Evolutionary conservation across 2,888 invertebrate genomes (phyloP).

Genomic region (Chrysolina americana): DNA sequence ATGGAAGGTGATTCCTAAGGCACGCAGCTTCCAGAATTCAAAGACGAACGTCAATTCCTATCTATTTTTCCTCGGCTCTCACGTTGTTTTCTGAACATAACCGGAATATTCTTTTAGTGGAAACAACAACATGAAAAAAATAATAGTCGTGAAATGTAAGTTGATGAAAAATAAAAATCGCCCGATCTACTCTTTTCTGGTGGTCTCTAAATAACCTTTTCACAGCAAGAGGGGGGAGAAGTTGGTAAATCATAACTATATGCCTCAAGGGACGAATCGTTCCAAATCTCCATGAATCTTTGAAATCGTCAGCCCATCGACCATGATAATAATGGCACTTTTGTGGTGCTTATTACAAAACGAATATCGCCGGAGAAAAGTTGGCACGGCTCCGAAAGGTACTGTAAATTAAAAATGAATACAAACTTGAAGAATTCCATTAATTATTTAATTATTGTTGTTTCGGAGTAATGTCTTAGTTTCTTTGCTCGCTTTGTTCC

Average conservation of each 20-base stretch:
- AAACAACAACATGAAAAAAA: too few species aligned
- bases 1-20: too few species aligned
- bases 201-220: too few species aligned
- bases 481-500: conserved; percentile 57
- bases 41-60: neutral
- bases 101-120: too few species aligned
- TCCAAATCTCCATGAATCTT: neutral
- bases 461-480: conserved; percentile 60
- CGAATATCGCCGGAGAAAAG: conserved; percentile 44
- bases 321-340: conserved; percentile 46
- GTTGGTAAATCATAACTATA: neutral
- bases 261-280: neutral
- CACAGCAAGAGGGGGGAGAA: neutral
- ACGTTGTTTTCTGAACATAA: too few species aligned
- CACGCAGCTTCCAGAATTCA: too few species aligned
- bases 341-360: conserved; percentile 61
- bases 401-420: conserved; percentile 66
- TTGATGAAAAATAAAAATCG: too few species aligned
- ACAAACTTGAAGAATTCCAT: conserved; percentile 66
- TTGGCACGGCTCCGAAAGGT: conserved; percentile 60
- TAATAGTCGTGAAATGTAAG: too few species aligned
- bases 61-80: too few species aligned
- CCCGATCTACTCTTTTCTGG: too few species aligned
- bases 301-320: conserved; percentile 9
- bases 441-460: conserved; percentile 67